A percentile compares a stretch with the other conserved stretches of the same genome.
phyloP scores from a whole-genome alignment of 2,797 vertebrate species.

The Helarctos malayanus region DNA sequence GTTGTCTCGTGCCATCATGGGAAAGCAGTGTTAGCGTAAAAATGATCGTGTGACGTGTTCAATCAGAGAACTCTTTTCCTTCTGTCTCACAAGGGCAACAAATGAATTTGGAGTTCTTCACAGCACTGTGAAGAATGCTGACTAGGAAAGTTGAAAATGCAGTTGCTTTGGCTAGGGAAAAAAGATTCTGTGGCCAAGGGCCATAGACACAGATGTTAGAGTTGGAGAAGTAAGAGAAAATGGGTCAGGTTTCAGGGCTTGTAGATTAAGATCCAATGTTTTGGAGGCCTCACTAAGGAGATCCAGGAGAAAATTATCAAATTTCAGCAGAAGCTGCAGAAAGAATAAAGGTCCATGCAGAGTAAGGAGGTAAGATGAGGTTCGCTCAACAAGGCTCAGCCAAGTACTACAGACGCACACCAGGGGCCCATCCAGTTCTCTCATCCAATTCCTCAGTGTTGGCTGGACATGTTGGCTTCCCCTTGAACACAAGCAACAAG shows the following conservation, averaged over 20 bases:
- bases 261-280: not conserved
- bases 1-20: not conserved
- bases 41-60: not conserved
- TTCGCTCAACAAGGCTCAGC: not conserved
- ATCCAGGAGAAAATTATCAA: not conserved
- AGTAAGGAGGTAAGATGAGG: not conserved
- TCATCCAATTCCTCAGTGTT: not conserved
- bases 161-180: not conserved
- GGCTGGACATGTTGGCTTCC: not conserved
- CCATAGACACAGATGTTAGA: not conserved
- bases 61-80: not conserved
- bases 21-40: not conserved
- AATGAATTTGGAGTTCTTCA: not conserved
- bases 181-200: not conserved
- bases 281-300: not conserved
- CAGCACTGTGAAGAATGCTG: not conserved
- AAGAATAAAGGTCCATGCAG: not conserved
- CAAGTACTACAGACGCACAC: not conserved
- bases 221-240: not conserved
- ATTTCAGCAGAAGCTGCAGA: not conserved
- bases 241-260: not conserved
- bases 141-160: not conserved
- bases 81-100: not conserved
- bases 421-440: not conserved
- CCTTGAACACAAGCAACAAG: not conserved